Conservation (phyloP, 2,797 vertebrate species). For the Pogoniulus pusillus region DNA sequence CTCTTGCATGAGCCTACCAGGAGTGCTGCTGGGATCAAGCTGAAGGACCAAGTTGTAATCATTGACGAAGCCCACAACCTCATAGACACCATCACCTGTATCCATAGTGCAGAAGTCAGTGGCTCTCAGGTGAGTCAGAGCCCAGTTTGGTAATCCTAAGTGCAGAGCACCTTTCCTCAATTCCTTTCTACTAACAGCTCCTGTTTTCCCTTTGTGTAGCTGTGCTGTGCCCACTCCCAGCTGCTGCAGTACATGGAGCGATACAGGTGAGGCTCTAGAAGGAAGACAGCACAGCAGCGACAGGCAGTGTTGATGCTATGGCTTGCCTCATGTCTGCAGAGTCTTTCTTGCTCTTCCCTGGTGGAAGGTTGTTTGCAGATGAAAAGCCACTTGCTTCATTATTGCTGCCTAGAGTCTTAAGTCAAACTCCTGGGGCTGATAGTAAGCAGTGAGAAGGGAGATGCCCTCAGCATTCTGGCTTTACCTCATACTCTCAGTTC, state of each 20-base stretch:
- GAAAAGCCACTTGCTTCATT: slow-evolving; percentile 7
- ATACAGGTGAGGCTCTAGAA: slow-evolving; percentile 82
- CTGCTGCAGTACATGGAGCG: slow-evolving; percentile 90
- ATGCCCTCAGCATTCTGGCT: not conserved
- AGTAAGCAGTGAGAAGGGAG: not conserved
- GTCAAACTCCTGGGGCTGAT: not conserved
- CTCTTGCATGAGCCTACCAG: slow-evolving; percentile 91
- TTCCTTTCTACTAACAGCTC: not conserved
- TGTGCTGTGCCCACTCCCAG: slow-evolving; percentile 93
- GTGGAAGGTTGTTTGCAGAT: not conserved
- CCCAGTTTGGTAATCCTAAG: not conserved
- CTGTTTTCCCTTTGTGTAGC: slow-evolving; percentile 70
- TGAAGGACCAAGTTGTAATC: slow-evolving; percentile 92
- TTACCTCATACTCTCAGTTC: not conserved
- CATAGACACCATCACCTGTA: slow-evolving; percentile 90
- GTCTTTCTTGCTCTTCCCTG: not conserved
- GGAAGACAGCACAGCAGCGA: not conserved
- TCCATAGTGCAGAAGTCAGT: slow-evolving; percentile 88
- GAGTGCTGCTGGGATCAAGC: slow-evolving; percentile 87
- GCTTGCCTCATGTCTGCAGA: not conserved
- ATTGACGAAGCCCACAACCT: slow-evolving; percentile 98
- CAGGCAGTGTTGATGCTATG: not conserved
- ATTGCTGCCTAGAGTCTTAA: not conserved
- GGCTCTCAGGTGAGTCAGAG: slow-evolving; percentile 87
- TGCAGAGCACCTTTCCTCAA: not conserved